phyloP scores from a whole-genome alignment of 1,140 invertebrate species.

The Brachionus rubens region DNA sequence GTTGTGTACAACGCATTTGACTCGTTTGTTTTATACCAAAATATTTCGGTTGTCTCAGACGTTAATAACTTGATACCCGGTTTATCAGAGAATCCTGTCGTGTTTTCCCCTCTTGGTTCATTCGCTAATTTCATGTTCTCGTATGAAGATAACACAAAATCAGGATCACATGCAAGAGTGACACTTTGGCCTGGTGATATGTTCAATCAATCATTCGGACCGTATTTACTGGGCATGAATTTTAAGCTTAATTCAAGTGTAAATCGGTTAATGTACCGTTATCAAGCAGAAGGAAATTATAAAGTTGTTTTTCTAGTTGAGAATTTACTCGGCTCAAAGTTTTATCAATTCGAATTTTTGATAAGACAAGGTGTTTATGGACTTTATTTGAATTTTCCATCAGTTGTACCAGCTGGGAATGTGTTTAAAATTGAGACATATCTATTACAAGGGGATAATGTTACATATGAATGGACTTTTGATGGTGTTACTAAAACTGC shows the following conservation, averaged over 20 bases:
- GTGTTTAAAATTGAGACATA: constrained; percentile 6
- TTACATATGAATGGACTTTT: constrained; percentile 29
- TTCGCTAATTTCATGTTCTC: constrained; percentile 23
- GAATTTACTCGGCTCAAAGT: constrained; percentile 36
- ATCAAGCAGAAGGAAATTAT: constrained; percentile 16
- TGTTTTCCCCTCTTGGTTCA: background rate
- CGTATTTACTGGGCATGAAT: constrained; percentile 25
- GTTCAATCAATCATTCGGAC: constrained; percentile 32
- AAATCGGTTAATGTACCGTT: constrained; percentile 3
- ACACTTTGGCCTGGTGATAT: constrained; percentile 40
- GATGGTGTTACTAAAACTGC: constrained; percentile 1
- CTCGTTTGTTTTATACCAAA: background rate
- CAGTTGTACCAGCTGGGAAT: background rate
- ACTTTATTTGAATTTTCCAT: constrained; percentile 18
- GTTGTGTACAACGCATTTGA: constrained; percentile 3
- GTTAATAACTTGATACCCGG: constrained; percentile 31
- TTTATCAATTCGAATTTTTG: background rate
- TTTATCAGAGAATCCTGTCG: constrained; percentile 16
- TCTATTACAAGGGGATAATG: constrained; percentile 15
- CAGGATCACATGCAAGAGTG: constrained; percentile 33
- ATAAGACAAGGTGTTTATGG: constrained; percentile 35
- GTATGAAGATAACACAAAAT: constrained; percentile 1
- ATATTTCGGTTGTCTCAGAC: background rate
- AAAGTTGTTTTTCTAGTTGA: constrained; percentile 12
- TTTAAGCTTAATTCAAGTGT: constrained; percentile 8